These are phyloP conservation scores for Erythrocebus patas DNA, from an alignment of 2,113 vertebrate genomes.

Conservation along the genomic window DNA sequence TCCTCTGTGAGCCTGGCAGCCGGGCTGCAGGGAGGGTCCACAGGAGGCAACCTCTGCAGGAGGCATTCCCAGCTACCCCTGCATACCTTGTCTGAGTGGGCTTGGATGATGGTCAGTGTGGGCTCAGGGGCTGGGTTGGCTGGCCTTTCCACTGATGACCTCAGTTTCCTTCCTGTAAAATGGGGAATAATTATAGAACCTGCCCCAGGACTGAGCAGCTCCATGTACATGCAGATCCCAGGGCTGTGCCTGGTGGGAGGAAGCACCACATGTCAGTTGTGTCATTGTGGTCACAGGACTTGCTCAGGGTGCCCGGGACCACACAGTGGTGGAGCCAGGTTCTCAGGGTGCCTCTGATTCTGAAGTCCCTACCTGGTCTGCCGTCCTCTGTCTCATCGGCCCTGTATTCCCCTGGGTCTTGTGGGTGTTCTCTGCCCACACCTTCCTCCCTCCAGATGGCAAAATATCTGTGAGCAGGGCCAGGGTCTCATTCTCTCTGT, in stretches of 20 bases:
- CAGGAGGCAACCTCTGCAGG: neutral
- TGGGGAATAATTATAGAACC: neutral
- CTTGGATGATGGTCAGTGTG: neutral
- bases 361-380: neutral
- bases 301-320: neutral
- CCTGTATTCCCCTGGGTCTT: neutral
- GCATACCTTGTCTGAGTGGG: neutral
- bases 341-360: neutral
- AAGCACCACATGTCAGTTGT: rapidly evolving
- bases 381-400: neutral
- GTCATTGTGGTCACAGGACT: neutral
- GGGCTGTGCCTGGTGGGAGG: neutral
- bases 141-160: neutral
- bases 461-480: neutral
- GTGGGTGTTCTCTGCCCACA: rapidly evolving
- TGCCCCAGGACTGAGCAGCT: neutral
- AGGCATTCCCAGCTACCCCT: rapidly evolving
- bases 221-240: rapidly evolving
- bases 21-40: rapidly evolving
- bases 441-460: neutral
- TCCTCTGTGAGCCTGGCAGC: neutral
- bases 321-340: neutral
- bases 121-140: neutral
- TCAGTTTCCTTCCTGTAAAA: neutral
- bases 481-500: neutral